Conservation (phyloP, 2,797 vertebrate genomes). For the Pempheris klunzingeri region DNA sequence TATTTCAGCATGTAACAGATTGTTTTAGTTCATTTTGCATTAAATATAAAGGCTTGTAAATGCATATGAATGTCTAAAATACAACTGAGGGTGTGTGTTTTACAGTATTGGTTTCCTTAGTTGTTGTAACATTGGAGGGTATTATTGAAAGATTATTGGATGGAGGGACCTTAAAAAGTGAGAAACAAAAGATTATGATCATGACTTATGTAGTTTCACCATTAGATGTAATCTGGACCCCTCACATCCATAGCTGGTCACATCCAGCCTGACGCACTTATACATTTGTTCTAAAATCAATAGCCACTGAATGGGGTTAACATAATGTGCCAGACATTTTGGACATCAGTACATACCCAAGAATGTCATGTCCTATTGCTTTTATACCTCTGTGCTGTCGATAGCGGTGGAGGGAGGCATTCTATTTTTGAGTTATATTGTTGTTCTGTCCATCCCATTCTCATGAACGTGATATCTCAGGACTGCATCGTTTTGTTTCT, state of each 20-base stretch:
- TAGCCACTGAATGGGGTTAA: background rate
- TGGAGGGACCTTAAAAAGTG: background rate
- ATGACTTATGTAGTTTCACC: background rate
- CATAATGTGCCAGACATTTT: background rate
- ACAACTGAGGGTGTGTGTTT: background rate
- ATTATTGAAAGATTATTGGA: background rate
- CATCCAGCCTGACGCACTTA: background rate
- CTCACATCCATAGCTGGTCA: background rate
- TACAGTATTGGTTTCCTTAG: background rate
- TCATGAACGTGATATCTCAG: too few relatives aligned
- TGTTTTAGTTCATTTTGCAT: background rate
- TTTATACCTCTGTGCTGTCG: too few relatives aligned
- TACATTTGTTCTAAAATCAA: background rate
- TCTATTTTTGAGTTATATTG: too few relatives aligned
- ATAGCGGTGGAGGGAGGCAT: too few relatives aligned
- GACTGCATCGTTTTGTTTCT: too few relatives aligned
- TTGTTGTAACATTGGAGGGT: background rate
- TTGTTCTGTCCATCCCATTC: too few relatives aligned
- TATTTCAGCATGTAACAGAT: background rate
- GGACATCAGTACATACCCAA: background rate
- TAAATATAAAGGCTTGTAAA: background rate
- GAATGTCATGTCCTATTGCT: background rate
- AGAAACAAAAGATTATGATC: background rate
- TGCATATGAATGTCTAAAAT: background rate
- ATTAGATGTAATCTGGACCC: background rate